These are phyloP conservation scores for Pangasius krempfi DNA, from an alignment of 2,797 vertebrate genomes.

Conservation along the genomic window DNA sequence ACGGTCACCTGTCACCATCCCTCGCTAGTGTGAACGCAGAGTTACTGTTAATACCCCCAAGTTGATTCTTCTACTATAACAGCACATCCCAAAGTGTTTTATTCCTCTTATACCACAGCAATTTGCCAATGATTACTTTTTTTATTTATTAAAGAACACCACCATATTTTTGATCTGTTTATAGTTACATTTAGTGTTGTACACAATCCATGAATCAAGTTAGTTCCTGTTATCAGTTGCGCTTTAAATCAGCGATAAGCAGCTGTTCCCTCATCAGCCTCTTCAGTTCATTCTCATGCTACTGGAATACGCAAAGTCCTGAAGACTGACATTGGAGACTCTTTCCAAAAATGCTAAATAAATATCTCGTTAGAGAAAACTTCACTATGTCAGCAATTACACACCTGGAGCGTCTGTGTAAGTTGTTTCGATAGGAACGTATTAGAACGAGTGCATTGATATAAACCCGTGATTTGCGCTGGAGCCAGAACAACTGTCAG, in stretches of 20 bases:
- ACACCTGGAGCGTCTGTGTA: background rate
- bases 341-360: background rate
- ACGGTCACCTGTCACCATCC: no score
- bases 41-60: no score
- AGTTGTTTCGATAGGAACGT: background rate
- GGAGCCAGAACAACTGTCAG: background rate
- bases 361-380: background rate
- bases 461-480: background rate
- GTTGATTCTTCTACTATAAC: background rate
- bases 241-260: background rate
- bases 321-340: background rate
- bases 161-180: background rate
- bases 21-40: no score
- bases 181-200: background rate
- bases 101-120: background rate
- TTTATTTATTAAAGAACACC: background rate
- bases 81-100: background rate
- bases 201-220: background rate
- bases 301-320: background rate
- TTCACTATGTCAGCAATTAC: background rate
- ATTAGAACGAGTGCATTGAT: background rate
- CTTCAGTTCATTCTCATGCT: background rate
- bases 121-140: background rate
- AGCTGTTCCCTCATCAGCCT: background rate
- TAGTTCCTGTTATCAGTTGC: background rate